phyloP scores from a whole-genome alignment of 2,113 vertebrate genomes.

The Polypterus bichir region DNA sequence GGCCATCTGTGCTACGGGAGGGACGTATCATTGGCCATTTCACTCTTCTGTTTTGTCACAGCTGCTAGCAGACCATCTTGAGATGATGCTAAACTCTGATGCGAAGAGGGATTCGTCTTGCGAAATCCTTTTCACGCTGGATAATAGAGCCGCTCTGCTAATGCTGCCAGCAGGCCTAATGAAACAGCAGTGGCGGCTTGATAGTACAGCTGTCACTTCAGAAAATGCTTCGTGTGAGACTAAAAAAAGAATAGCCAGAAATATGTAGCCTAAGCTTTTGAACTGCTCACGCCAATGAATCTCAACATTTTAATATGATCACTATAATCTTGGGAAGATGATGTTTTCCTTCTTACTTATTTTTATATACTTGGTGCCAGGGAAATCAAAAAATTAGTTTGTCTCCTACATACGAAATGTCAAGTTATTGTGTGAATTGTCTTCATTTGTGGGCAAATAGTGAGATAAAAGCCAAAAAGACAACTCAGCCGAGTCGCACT shows the following conservation, averaged over 20 bases:
- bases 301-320: too few species aligned
- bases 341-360: too few species aligned
- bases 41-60: conserved; percentile 24
- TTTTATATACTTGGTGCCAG: too few species aligned
- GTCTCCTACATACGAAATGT: too few species aligned
- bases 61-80: conserved; percentile 19
- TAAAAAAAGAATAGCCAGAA: conserved; percentile 19
- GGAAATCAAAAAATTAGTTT: too few species aligned
- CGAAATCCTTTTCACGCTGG: conserved; percentile 24
- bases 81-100: conserved; percentile 21
- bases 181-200: conserved; percentile 18
- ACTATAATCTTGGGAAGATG: too few species aligned
- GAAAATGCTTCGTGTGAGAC: conserved; percentile 19
- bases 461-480: too few species aligned
- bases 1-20: conserved; percentile 37
- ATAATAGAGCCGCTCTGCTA: conserved; percentile 36
- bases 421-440: too few species aligned
- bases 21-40: conserved; percentile 26
- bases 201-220: conserved; percentile 25
- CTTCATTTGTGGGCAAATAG: too few species aligned
- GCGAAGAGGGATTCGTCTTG: conserved; percentile 12
- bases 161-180: conserved; percentile 33
- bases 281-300: too few species aligned
- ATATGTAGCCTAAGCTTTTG: not conserved
- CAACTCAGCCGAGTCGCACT: too few species aligned